These are phyloP conservation scores for Drosophila nr. perissopoda DNA, from an alignment of 2,888 invertebrate genomes.

Conservation along the genomic window DNA sequence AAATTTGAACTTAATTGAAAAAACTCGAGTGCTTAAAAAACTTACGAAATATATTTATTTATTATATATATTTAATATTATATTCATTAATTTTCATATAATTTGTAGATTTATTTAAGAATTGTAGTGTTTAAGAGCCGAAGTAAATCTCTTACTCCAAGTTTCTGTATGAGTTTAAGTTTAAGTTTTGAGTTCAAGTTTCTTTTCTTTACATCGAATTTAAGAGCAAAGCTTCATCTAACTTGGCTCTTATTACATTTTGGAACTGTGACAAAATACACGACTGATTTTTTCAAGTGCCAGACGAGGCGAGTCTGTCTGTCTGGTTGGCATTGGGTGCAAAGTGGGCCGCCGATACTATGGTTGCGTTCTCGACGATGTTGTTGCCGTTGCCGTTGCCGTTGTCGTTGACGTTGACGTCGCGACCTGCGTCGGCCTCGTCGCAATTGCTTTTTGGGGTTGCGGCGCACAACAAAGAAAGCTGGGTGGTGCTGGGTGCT, in stretches of 20 bases:
- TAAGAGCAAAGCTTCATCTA: neutral
- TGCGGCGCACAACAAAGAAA: slow-evolving; percentile 27
- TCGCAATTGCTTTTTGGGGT: slow-evolving; percentile 59
- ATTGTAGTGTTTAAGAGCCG: neutral
- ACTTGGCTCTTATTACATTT: neutral
- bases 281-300: slow-evolving; percentile 2
- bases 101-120: neutral
- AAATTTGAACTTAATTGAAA: neutral
- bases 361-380: slow-evolving; percentile 24
- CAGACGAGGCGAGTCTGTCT: slow-evolving; percentile 10
- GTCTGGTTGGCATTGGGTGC: slow-evolving; percentile 19
- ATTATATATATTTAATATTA: no score
- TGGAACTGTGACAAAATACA: neutral
- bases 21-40: neutral
- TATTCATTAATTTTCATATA: neutral
- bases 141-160: neutral
- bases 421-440: slow-evolving; percentile 66
- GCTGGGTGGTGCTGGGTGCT: neutral
- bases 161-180: neutral
- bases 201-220: neutral
- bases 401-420: slow-evolving; percentile 20
- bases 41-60: neutral
- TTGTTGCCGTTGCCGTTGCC: slow-evolving; percentile 12
- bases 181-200: no score
- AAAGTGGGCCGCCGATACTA: slow-evolving; percentile 25